phyloP scores from a whole-genome alignment of 1,140 invertebrate genomes.

The Aradophagus sp. region DNA sequence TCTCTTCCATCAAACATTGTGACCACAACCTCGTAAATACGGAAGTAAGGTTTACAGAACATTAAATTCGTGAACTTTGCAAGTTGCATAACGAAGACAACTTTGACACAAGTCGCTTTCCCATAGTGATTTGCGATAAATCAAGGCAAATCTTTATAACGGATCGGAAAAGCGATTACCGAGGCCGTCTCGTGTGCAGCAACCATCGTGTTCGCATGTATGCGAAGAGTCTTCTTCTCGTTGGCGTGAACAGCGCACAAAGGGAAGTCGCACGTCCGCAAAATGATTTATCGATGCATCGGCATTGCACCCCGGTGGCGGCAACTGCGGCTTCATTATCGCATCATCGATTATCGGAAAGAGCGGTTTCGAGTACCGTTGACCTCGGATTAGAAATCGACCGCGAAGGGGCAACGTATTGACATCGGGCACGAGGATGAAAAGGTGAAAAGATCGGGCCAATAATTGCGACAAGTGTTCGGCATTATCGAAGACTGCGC shows the following conservation, averaged over 20 bases:
- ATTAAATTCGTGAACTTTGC: no score
- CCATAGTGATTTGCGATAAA: constrained; percentile 31
- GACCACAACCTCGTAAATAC: no score
- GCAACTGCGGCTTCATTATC: constrained; percentile 28
- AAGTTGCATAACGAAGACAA: constrained; percentile 1
- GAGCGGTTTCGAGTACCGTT: constrained; percentile 4
- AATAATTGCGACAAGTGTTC: constrained; percentile 26
- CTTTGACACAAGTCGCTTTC: constrained; percentile 9
- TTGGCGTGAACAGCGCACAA: neutral
- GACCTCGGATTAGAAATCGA: constrained; percentile 30
- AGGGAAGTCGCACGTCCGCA: constrained; percentile 13
- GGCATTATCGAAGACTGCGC: constrained; percentile 7
- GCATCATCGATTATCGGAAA: constrained; percentile 9
- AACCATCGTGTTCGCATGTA: no score
- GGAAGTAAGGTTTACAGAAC: no score
- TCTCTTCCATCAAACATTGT: no score
- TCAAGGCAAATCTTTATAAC: constrained; percentile 29
- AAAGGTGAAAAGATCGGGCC: constrained; percentile 18
- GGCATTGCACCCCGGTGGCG: no score
- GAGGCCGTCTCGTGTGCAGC: constrained; percentile 14
- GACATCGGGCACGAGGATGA: constrained; percentile 14
- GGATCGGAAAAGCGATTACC: constrained; percentile 15
- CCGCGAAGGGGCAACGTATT: constrained; percentile 2
- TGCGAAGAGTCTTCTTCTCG: constrained; percentile 7
- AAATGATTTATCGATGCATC: constrained; percentile 33